These are phyloP conservation scores for Hippolais icterina DNA, from an alignment of 2,113 vertebrate species.

Conservation along the genomic window DNA sequence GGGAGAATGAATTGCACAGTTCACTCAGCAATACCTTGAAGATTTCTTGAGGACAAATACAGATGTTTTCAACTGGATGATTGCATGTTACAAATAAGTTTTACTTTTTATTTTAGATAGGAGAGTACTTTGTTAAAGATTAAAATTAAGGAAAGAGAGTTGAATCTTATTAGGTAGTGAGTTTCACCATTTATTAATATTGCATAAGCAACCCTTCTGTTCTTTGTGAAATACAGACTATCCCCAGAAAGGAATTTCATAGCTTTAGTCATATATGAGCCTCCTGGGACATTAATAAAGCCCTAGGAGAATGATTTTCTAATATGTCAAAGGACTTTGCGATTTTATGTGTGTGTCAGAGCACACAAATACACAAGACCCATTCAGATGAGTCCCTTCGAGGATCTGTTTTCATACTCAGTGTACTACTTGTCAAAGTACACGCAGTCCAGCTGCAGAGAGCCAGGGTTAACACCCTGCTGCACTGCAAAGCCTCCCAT, in stretches of 20 bases:
- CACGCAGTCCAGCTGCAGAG: not conserved
- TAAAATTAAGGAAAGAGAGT: not conserved
- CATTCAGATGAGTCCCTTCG: not conserved
- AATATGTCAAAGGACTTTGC: not conserved
- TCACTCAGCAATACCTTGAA: not conserved
- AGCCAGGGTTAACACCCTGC: not conserved
- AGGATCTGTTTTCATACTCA: not conserved
- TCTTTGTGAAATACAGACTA: not conserved
- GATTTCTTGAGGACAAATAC: not conserved
- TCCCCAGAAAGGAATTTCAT: not conserved
- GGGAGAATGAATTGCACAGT: not conserved
- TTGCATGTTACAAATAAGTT: not conserved
- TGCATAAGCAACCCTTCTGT: not conserved
- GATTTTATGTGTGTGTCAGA: not conserved
- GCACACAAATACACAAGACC: not conserved
- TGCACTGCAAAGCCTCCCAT: rapidly evolving
- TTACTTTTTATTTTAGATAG: not conserved
- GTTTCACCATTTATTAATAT: not conserved
- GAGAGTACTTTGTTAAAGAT: not conserved
- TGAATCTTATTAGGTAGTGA: not conserved
- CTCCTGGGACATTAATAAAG: not conserved
- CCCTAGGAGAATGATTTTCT: not conserved
- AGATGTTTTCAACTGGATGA: not conserved
- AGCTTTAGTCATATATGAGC: not conserved
- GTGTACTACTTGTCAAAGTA: not conserved